Evolutionary conservation across 2,888 invertebrate genomes (phyloP).

Genomic region (Ennomos fuscantarius): DNA sequence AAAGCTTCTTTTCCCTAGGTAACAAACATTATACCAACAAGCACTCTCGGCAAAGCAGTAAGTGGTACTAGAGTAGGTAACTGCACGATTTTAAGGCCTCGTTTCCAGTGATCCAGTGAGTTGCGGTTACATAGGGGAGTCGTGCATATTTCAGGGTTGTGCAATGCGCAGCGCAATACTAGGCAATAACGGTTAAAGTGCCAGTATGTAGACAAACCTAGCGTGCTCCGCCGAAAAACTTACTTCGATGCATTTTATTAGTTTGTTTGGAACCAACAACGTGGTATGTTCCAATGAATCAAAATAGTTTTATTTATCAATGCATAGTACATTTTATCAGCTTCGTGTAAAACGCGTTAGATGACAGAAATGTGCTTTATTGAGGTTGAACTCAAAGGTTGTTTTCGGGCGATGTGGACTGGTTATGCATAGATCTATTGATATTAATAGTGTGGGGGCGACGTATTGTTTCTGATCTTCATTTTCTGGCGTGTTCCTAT

Average conservation of each 20-base stretch:
- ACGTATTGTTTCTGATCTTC: too few species aligned
- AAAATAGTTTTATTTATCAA: slow-evolving; percentile 5
- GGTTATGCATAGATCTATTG: too few species aligned
- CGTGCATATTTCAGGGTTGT: slow-evolving; percentile 21
- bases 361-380: too few species aligned
- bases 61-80: neutral
- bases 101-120: slow-evolving; percentile 9
- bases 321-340: too few species aligned
- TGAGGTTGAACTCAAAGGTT: too few species aligned
- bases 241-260: slow-evolving; percentile 14
- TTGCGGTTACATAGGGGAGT: slow-evolving; percentile 19
- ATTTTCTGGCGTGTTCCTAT: too few species aligned
- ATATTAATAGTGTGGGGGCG: too few species aligned
- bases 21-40: too few species aligned
- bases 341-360: too few species aligned
- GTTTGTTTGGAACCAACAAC: slow-evolving; percentile 8
- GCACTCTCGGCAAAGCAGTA: too few species aligned
- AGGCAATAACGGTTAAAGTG: slow-evolving; percentile 13
- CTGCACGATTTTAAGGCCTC: slow-evolving; percentile 10
- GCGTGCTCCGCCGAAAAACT: slow-evolving; percentile 6
- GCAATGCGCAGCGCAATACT: slow-evolving; percentile 13
- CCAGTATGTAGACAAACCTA: slow-evolving; percentile 13
- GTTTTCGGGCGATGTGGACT: too few species aligned
- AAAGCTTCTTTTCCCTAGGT: too few species aligned
- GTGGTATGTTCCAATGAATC: slow-evolving; percentile 2